Evolutionary conservation across 1,140 invertebrate genomes (phyloP).

Genomic region (fruit fly (Drosophila melanogaster)): Release_6_plus_ISO1_MT NT_037436.4:18995501-18996000

Average conservation of each 20-base stretch:
- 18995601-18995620: conserved; percentile 69
- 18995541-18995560: conserved; percentile 24
- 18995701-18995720: conserved; percentile 9
- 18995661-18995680: conserved; percentile 62
- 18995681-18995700: conserved; percentile 8
- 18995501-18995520: conserved; percentile 7
- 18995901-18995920: conserved; percentile 66
- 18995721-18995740: conserved; percentile 25
- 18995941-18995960: conserved; percentile 78
- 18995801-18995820: conserved; percentile 73
- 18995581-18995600: conserved; percentile 59
- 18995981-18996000: conserved; percentile 36
- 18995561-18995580: conserved; percentile 23
- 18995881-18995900: conserved; percentile 37
- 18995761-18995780: conserved; percentile 62
- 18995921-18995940: conserved; percentile 70
- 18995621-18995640: conserved; percentile 66
- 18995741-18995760: conserved; percentile 42
- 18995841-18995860: conserved; percentile 76
- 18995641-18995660: conserved; percentile 40
- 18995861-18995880: conserved; percentile 69
- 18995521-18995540: conserved; percentile 3
- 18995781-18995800: conserved; percentile 74
- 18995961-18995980: conserved; percentile 77
- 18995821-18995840: conserved; percentile 82